phyloP scores from a whole-genome alignment of 2,888 invertebrate genomes.

The Strigamia crassipes region DNA sequence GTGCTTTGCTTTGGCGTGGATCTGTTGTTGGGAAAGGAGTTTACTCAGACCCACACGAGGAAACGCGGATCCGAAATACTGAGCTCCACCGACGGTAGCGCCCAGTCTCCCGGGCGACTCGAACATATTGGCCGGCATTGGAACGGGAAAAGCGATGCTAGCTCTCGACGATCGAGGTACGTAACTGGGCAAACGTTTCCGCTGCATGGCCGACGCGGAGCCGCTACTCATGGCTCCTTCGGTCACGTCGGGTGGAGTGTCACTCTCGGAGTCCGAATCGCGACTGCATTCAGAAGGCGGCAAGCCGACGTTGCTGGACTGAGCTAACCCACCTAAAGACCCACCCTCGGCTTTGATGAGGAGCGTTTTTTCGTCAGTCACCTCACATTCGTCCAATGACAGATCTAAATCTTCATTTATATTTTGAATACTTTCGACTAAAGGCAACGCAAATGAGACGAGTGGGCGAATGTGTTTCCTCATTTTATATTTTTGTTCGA shows the following conservation, averaged over 20 bases:
- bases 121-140: conserved; percentile 2
- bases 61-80: conserved; percentile 50
- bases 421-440: conserved; percentile 51
- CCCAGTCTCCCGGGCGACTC: conserved; percentile 30
- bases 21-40: conserved; percentile 47
- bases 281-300: neutral
- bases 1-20: conserved; percentile 51
- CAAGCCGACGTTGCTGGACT: conserved; percentile 44
- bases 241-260: conserved; percentile 51
- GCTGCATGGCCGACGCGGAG: conserved; percentile 45
- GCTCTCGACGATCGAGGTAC: conserved; percentile 73
- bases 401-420: conserved; percentile 32
- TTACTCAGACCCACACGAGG: conserved; percentile 51
- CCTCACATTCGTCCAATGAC: conserved; percentile 66
- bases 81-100: neutral
- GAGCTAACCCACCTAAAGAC: conserved; percentile 51
- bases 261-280: conserved; percentile 17
- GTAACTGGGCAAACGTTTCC: conserved; percentile 56
- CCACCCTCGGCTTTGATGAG: conserved; percentile 66
- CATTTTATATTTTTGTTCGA: conserved; percentile 78
- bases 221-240: conserved; percentile 51
- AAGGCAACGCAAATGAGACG: conserved; percentile 78
- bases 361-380: conserved; percentile 74
- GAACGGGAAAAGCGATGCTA: conserved; percentile 72
- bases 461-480: conserved; percentile 68